A percentile compares a stretch with the other conserved stretches of the same genome.
Conservation (phyloP, 2,113 vertebrate genomes). For the Nyctereutes procyonoides region DNA sequence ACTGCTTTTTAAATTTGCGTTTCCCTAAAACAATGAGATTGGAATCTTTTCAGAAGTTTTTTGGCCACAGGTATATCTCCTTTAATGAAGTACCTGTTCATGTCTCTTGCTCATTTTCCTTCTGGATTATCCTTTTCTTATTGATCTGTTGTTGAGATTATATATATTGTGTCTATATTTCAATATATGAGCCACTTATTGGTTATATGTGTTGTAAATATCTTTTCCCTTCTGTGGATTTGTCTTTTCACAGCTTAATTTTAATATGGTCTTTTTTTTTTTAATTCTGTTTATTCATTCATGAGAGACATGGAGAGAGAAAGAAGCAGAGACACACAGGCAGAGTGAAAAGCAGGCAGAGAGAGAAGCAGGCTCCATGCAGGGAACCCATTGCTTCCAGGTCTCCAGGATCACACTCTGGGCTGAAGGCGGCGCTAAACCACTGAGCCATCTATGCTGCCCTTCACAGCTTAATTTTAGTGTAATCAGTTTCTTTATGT, state of each 20-base stretch:
- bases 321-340: too few relatives aligned
- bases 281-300: too few relatives aligned
- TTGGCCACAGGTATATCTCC: neutral
- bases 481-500: constrained; percentile 1
- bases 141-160: neutral
- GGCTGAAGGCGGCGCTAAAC: too few relatives aligned
- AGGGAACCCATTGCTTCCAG: too few relatives aligned
- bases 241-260: constrained; percentile 30
- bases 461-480: constrained; percentile 6
- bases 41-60: neutral
- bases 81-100: neutral
- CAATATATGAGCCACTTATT: neutral
- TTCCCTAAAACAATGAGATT: neutral
- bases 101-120: neutral
- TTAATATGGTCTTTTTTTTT: neutral
- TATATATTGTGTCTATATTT: neutral
- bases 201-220: neutral
- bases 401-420: too few relatives aligned
- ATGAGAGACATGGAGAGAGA: too few relatives aligned
- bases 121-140: neutral
- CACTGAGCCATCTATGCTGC: too few relatives aligned
- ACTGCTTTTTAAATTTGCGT: constrained; percentile 14
- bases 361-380: too few relatives aligned
- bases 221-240: neutral
- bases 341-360: too few relatives aligned